Evolutionary conservation across 2,797 vertebrate species (phyloP).

Genomic region (Borostomias antarcticus): DNA sequence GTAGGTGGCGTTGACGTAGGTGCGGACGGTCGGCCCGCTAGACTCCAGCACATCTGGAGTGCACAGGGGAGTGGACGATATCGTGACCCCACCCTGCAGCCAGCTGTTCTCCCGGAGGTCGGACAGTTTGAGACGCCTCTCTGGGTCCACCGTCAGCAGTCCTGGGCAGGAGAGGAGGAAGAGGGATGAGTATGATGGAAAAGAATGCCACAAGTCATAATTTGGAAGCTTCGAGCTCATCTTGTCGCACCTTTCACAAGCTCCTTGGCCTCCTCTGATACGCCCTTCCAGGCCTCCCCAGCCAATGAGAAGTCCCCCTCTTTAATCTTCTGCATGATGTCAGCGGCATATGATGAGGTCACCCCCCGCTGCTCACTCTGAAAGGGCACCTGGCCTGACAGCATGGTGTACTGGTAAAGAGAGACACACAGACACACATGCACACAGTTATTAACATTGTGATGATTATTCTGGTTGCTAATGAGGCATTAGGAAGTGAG

Average conservation of each 20-base stretch:
- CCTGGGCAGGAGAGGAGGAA: constrained; percentile 63
- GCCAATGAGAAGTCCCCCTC: constrained; percentile 91
- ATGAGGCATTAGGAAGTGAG: not conserved
- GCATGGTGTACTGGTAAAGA: constrained; percentile 88
- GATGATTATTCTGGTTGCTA: not conserved
- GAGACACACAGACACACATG: constrained; percentile 19
- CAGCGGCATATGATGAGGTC: constrained; percentile 84
- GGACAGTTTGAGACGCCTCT: constrained; percentile 85
- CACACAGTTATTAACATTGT: not conserved
- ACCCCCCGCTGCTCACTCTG: constrained; percentile 83
- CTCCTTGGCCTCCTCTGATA: constrained; percentile 91
- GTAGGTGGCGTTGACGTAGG: constrained; percentile 90
- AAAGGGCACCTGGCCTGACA: constrained; percentile 93
- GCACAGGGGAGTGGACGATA: constrained; percentile 89
- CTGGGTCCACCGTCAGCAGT: constrained; percentile 87
- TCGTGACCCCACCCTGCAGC: constrained; percentile 86
- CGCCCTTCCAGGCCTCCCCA: constrained; percentile 88
- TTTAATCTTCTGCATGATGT: constrained; percentile 94
- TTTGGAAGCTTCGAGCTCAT: no score
- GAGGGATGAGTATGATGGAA: not conserved
- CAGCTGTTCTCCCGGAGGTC: constrained; percentile 87
- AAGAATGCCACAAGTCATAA: not conserved
- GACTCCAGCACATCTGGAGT: constrained; percentile 92
- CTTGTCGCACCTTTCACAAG: constrained; percentile 93
- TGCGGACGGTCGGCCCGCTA: constrained; percentile 86